Conservation (phyloP, 1,140 invertebrate genomes). For the Drosophila mojavensis region DNA sequence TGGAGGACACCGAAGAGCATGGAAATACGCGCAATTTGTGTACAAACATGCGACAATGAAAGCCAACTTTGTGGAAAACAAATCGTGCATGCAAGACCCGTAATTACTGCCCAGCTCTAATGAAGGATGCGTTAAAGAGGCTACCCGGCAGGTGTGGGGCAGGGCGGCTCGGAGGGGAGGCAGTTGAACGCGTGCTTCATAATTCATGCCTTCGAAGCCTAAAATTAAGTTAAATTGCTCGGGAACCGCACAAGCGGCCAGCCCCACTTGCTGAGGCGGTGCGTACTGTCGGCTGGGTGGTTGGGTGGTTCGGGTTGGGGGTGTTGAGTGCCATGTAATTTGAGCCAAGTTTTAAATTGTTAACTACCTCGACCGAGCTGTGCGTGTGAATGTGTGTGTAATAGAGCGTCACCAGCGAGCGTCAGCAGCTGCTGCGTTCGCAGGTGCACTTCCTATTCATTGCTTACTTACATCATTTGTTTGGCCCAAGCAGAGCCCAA, state of each 20-base stretch:
- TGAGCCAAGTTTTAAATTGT: constrained; percentile 69
- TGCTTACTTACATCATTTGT: constrained; percentile 65
- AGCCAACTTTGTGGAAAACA: constrained; percentile 77
- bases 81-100: constrained; percentile 50
- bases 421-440: constrained; percentile 64
- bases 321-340: constrained; percentile 69
- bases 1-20: background rate
- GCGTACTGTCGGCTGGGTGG: background rate
- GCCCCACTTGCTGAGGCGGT: background rate
- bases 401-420: constrained; percentile 70
- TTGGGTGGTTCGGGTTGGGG: constrained; percentile 11
- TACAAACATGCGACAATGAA: constrained; percentile 80
- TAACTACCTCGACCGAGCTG: constrained; percentile 56
- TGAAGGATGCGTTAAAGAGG: constrained; percentile 70
- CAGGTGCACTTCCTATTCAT: constrained; percentile 36
- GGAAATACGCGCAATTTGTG: constrained; percentile 57
- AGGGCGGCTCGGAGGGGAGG: background rate
- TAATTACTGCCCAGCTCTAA: constrained; percentile 48
- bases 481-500: constrained; percentile 16
- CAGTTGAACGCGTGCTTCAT: constrained; percentile 38
- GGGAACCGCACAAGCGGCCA: constrained; percentile 60
- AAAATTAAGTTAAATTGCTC: constrained; percentile 73
- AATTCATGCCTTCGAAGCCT: constrained; percentile 71
- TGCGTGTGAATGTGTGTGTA: constrained; percentile 79
- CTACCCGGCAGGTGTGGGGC: constrained; percentile 8